phyloP scores from a whole-genome alignment of 2,113 vertebrate genomes.

The Delphinapterus leucas region DNA sequence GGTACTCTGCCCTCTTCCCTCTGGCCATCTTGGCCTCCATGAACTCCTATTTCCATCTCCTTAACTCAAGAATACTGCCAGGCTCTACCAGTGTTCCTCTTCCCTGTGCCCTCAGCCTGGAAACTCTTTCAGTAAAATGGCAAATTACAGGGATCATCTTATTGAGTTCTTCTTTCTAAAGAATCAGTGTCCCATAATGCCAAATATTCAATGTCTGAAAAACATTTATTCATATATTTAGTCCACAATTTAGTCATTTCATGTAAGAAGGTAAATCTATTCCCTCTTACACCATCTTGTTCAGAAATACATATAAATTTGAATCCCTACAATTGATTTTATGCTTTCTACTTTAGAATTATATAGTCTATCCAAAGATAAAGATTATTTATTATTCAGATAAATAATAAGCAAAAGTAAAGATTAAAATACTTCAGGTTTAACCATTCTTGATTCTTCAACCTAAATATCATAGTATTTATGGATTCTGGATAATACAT shows the following conservation, averaged over 20 bases:
- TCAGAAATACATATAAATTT: background rate
- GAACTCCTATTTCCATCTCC: background rate
- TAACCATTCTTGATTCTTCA: too few species aligned
- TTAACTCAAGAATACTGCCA: background rate
- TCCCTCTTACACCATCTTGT: background rate
- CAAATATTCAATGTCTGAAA: background rate
- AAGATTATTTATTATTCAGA: background rate
- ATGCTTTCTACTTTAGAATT: background rate
- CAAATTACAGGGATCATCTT: background rate
- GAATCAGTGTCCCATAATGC: background rate
- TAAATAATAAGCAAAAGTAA: background rate
- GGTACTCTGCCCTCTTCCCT: background rate
- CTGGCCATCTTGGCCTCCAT: background rate
- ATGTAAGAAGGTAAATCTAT: too few species aligned
- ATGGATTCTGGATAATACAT: background rate
- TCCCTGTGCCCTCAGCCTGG: background rate
- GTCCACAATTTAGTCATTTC: background rate
- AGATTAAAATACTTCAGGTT: background rate
- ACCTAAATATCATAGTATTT: background rate
- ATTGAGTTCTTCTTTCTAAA: background rate
- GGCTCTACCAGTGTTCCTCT: background rate
- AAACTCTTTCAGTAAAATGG: background rate
- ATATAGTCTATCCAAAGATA: background rate
- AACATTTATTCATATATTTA: background rate
- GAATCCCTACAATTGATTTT: background rate